These are phyloP conservation scores for Hydrotaea diabolus DNA, from an alignment of 2,888 invertebrate species.

Conservation along the genomic window DNA sequence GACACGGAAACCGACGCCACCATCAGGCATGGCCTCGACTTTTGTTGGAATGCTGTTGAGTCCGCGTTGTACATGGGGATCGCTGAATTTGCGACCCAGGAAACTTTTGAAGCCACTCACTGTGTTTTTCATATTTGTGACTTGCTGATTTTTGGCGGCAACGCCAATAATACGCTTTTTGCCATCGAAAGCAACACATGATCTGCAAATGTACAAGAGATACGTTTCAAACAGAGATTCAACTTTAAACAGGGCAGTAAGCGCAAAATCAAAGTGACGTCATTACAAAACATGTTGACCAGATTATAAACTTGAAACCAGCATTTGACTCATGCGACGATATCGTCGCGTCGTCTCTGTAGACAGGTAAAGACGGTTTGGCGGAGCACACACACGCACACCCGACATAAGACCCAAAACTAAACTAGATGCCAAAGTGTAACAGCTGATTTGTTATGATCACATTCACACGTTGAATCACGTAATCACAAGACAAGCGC, in stretches of 20 bases:
- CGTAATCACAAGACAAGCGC: no score
- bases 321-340: conserved; percentile 44
- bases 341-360: conserved; percentile 2
- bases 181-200: conserved; percentile 96
- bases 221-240: neutral
- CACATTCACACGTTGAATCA: neutral
- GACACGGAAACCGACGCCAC: conserved; percentile 93
- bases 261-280: conserved; percentile 46
- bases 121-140: conserved; percentile 98
- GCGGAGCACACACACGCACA: no score
- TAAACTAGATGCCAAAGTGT: neutral
- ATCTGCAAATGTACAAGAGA: conserved; percentile 83
- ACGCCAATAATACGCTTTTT: conserved; percentile 97
- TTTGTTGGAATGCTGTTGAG: conserved; percentile 89
- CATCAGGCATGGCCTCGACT: conserved; percentile 88
- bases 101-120: conserved; percentile 96
- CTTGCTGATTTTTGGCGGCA: conserved; percentile 97
- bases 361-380: neutral
- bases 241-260: neutral
- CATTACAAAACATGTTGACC: conserved; percentile 46
- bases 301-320: conserved; percentile 6
- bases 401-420: no score
- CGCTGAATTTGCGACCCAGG: conserved; percentile 93
- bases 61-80: conserved; percentile 93
- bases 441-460: neutral